Evolutionary conservation across 2,797 vertebrate genomes (phyloP).

Genomic region (Gymnopithys bicolor): DNA sequence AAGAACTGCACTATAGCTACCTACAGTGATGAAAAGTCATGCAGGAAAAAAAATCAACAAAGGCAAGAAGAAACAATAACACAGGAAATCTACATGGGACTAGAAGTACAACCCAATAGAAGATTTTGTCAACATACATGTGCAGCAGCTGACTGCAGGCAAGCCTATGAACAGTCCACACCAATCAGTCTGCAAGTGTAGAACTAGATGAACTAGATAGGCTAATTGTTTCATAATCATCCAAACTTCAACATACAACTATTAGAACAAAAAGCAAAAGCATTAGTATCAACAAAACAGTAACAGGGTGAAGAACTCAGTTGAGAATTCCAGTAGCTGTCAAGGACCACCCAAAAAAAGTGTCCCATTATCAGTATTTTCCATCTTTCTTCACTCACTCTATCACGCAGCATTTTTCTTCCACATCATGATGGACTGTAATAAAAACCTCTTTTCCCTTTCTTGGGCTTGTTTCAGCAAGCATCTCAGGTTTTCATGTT

Average conservation of each 20-base stretch:
- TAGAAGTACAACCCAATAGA: background rate
- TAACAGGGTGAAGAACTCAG: background rate
- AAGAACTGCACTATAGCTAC: background rate
- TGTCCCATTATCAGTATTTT: rapidly evolving
- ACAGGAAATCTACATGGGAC: background rate
- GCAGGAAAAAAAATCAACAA: background rate
- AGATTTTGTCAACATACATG: background rate
- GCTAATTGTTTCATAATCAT: background rate
- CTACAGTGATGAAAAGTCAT: background rate
- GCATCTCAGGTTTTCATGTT: background rate
- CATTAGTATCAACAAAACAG: background rate
- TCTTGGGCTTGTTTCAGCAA: background rate
- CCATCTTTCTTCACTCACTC: background rate
- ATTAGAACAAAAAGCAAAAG: background rate
- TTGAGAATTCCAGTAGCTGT: background rate
- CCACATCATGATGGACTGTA: background rate
- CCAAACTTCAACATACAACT: background rate
- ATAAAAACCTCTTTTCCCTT: background rate
- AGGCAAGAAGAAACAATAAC: background rate
- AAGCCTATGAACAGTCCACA: background rate
- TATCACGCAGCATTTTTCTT: background rate
- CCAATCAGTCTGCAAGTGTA: background rate
- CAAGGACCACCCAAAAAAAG: background rate
- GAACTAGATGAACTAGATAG: background rate
- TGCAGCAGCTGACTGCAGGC: background rate